Base-by-base conservation (phyloP, 2,888 invertebrate species). In the Steinernema scapterisci region DNA sequence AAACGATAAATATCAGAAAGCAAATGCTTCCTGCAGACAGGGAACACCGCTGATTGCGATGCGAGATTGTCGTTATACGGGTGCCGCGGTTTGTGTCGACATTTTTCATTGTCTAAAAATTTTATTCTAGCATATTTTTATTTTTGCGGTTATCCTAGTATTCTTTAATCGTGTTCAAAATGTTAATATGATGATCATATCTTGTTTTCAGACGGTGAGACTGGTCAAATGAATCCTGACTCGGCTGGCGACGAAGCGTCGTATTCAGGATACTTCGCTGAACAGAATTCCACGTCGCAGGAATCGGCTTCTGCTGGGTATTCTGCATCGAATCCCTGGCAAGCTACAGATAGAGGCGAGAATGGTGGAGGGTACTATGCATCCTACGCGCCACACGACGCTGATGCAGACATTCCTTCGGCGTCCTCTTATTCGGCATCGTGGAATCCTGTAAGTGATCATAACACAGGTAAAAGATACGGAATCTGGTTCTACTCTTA, bases 351-450 rank as follows among this genome's bases (percentile, higher is more conserved):
- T 7, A 31, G 16, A 31, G 9, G 48, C 48, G n/a, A 19, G 13
- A 48, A 48, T 48, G 48, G 27, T 7, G 63, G 63, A 11, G 63
- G 63, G 16, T 63, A 63, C 38, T 63, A 63, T 31, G 63, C 63
- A 7, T 63, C 63, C 16, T 63, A 63, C 16, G 63, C 63, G 5
- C 63, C 63, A 9, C 9, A 31, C 5, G 63, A 63, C 16, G 1
- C 3, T 5, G 63, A 63, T 31, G 63, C 6, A 5, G 48, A 13
- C 13, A 7, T 7, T 5, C 19, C 5, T 5, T 16, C 48, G 13
- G 48, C 48, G 48, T 48, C 48, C 16, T n/a, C 48, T 48, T 48
- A 7, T 5, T 48, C 48, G n/a, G 13, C 13, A 5, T 48, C 48
- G 16, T 48, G 48, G 48, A 48, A 48, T n/a, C n/a, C 48, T n/a